These are phyloP conservation scores for Rhinophrynus dorsalis DNA, from an alignment of 2,797 vertebrate genomes.

Conservation along the genomic window DNA sequence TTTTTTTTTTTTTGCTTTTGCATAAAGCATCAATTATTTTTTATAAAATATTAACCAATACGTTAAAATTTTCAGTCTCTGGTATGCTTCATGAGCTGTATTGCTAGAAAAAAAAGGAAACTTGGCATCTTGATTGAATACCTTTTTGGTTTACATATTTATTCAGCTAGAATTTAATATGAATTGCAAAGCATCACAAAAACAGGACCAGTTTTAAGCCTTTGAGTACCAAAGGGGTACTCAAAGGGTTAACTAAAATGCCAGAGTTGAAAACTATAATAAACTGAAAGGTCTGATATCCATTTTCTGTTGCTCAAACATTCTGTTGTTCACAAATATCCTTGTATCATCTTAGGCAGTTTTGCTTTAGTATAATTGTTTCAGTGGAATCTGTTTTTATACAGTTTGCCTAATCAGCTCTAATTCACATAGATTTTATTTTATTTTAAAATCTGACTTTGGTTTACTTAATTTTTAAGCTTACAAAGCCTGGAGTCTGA, in stretches of 20 bases:
- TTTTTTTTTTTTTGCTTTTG: slow-evolving; percentile 2
- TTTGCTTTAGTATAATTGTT: too few relatives aligned
- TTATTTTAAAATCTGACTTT: too few relatives aligned
- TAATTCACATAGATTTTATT: too few relatives aligned
- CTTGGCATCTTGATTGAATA: neutral
- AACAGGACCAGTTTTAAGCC: slow-evolving; percentile 19
- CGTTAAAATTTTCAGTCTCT: neutral
- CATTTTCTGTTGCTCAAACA: slow-evolving; percentile 11
- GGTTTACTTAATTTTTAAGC: too few relatives aligned
- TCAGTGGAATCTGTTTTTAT: too few relatives aligned
- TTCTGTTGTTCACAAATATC: neutral
- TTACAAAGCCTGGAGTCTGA: too few relatives aligned
- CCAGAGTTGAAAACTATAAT: slow-evolving; percentile 35
- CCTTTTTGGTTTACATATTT: slow-evolving; percentile 24
- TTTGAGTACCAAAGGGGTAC: too few relatives aligned
- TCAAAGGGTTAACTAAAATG: slow-evolving; percentile 9
- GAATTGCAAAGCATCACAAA: slow-evolving; percentile 10
- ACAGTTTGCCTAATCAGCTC: too few relatives aligned
- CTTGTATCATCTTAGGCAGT: neutral
- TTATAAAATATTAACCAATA: slow-evolving; percentile 6
- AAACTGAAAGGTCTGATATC: slow-evolving; percentile 33
- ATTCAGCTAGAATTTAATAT: slow-evolving; percentile 12
- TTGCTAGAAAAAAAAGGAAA: neutral
- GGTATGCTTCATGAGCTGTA: neutral
- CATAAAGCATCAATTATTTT: slow-evolving; percentile 1